Conservation (phyloP, 2,797 vertebrate genomes). For the Cephalopachus bancanus region DNA sequence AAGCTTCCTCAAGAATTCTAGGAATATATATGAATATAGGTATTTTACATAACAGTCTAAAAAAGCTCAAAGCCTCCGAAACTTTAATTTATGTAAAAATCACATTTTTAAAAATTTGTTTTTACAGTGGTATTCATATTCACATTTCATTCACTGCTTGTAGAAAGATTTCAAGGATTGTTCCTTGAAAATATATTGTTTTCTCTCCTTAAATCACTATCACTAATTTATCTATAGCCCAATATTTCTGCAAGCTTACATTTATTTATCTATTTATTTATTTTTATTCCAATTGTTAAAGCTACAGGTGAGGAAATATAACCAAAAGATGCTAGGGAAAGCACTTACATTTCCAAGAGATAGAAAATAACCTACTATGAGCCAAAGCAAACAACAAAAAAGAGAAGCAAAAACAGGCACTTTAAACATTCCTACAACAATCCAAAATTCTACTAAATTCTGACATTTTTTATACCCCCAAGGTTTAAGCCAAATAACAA, state of each 20-base stretch:
- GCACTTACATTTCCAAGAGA: not conserved
- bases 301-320: not conserved
- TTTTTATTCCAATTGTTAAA: not conserved
- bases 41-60: not conserved
- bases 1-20: not conserved
- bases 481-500: not conserved
- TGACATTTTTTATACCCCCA: not conserved
- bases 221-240: not conserved
- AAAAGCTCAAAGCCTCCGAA: not conserved
- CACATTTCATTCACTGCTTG: not conserved
- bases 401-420: not conserved
- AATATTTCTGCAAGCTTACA: not conserved
- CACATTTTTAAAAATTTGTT: not conserved
- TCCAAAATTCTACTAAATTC: not conserved
- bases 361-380: not conserved
- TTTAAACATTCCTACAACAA: not conserved
- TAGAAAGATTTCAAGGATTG: not conserved
- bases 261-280: not conserved
- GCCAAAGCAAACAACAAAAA: not conserved
- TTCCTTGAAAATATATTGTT: not conserved
- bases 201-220: not conserved
- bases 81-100: not conserved
- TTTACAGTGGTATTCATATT: not conserved
- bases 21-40: not conserved
- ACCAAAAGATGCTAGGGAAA: not conserved